These are phyloP conservation scores for Scolopax bukidnonensis DNA, from an alignment of 2,797 vertebrate species.

Conservation along the genomic window DNA sequence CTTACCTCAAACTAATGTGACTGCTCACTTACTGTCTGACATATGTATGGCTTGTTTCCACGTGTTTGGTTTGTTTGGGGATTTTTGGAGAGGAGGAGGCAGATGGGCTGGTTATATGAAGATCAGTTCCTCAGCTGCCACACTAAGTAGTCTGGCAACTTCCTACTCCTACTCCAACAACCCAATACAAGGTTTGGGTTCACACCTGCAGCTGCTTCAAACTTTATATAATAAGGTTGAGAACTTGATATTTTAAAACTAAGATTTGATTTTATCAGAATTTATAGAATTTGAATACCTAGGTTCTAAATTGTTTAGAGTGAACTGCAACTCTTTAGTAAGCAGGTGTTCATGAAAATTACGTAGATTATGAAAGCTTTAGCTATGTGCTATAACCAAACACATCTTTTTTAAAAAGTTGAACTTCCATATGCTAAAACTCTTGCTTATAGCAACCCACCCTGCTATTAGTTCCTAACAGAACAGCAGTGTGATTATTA, in stretches of 20 bases:
- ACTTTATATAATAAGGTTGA: neutral
- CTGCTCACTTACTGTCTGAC: neutral
- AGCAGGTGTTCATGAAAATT: neutral
- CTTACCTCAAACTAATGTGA: neutral
- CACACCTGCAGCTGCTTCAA: neutral
- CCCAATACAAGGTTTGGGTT: neutral
- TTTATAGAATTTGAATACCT: neutral
- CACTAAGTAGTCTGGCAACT: neutral
- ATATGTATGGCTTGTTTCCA: neutral
- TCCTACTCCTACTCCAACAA: neutral
- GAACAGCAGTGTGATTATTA: neutral
- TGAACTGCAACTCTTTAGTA: neutral
- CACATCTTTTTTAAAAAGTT: fast-evolving
- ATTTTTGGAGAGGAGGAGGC: neutral
- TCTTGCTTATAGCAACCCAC: neutral
- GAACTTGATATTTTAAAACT: neutral
- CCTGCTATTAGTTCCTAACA: neutral
- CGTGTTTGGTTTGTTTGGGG: neutral
- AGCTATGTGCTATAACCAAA: neutral
- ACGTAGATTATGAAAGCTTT: neutral
- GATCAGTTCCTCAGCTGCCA: neutral
- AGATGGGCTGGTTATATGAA: neutral
- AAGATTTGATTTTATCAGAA: neutral
- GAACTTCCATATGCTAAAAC: neutral
- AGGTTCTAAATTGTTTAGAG: neutral